phyloP scores from a whole-genome alignment of 2,113 vertebrate genomes.

The Phycodurus eques region DNA sequence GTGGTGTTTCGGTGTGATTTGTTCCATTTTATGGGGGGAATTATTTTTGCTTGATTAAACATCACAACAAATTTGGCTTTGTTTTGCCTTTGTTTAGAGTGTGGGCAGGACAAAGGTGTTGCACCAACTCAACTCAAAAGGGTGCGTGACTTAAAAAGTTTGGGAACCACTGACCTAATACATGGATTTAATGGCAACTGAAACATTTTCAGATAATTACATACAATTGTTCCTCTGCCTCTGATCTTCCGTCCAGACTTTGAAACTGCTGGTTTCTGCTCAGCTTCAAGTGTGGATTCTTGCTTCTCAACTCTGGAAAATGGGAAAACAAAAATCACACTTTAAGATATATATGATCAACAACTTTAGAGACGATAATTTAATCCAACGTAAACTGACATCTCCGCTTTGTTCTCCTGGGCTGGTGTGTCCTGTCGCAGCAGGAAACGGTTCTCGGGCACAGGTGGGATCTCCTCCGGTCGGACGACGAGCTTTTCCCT shows the following conservation, averaged over 20 bases:
- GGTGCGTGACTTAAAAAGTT: too few species aligned
- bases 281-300: constrained; percentile 60
- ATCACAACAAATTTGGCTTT: too few species aligned
- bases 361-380: background rate
- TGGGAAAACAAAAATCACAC: constrained; percentile 3
- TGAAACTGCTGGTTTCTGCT: constrained; percentile 88
- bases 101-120: too few species aligned
- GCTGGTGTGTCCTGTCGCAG: constrained; percentile 85
- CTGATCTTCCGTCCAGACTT: constrained; percentile 97
- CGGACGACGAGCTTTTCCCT: constrained; percentile 92
- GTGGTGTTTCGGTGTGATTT: too few species aligned
- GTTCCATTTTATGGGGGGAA: too few species aligned
- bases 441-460: constrained; percentile 95
- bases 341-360: background rate
- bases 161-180: background rate
- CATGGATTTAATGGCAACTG: background rate
- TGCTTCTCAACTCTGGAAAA: constrained; percentile 77
- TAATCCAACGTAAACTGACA: constrained; percentile 63
- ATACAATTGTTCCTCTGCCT: constrained; percentile 96
- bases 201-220: background rate
- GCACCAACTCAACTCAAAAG: too few species aligned
- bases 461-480: constrained; percentile 95
- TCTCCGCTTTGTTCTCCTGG: constrained; percentile 76
- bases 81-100: too few species aligned
- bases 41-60: too few species aligned